Conservation (phyloP, 2,113 vertebrate genomes). For the Nyctereutes procyonoides region DNA sequence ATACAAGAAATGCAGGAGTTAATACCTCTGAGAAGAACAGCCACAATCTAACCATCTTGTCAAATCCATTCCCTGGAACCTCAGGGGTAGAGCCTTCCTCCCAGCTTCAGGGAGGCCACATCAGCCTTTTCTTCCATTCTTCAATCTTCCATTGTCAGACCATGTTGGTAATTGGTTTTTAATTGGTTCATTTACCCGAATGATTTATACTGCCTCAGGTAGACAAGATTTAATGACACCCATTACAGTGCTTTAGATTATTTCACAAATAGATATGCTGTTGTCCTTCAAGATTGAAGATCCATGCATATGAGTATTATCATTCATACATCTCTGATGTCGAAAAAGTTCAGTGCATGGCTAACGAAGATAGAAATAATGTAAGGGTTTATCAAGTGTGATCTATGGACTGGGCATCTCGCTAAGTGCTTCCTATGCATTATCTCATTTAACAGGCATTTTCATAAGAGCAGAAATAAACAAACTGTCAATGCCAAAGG, state of each 20-base stretch:
- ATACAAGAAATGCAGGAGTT: slow-evolving; percentile 12
- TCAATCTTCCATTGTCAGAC: slow-evolving; percentile 78
- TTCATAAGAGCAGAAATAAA: neutral
- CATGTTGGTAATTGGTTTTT: slow-evolving; percentile 83
- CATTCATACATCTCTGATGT: slow-evolving; percentile 51
- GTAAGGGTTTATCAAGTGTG: neutral
- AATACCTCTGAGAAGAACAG: slow-evolving; percentile 62
- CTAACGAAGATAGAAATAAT: slow-evolving; percentile 34
- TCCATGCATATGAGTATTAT: slow-evolving; percentile 45
- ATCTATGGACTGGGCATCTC: neutral
- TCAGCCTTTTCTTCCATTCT: slow-evolving; percentile 60
- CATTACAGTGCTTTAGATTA: slow-evolving; percentile 79
- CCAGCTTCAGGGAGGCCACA: slow-evolving; percentile 21
- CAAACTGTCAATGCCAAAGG: neutral
- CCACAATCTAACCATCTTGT: slow-evolving; percentile 70
- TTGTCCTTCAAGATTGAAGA: slow-evolving; percentile 82
- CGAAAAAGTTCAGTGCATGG: neutral
- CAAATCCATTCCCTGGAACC: slow-evolving; percentile 68
- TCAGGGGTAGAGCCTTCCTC: slow-evolving; percentile 66
- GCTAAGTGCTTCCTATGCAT: neutral
- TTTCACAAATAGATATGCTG: slow-evolving; percentile 81
- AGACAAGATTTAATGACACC: slow-evolving; percentile 82
- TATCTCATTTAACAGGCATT: slow-evolving; percentile 68
- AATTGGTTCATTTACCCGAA: slow-evolving; percentile 84
- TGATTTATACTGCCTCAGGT: slow-evolving; percentile 85